A percentile compares a stretch with the other conserved stretches of the same genome.
Evolutionary conservation across 2,888 invertebrate species (phyloP).

Genomic region (Colostygia pectinataria): DNA sequence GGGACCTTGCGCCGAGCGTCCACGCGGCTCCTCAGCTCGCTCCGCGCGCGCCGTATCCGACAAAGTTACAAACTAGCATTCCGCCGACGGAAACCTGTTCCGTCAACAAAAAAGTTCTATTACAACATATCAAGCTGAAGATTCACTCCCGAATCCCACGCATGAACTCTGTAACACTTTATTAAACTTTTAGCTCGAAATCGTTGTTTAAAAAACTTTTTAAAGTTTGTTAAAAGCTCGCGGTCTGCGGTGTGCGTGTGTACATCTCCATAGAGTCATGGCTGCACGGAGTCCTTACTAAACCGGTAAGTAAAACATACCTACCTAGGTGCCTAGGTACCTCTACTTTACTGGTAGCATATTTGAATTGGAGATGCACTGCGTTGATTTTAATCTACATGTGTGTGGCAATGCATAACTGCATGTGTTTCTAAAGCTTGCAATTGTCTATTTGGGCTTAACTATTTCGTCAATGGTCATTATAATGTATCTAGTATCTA

Average conservation of each 20-base stretch:
- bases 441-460: slow-evolving; percentile 27
- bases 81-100: slow-evolving; percentile 66
- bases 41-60: slow-evolving; percentile 49
- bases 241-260: slow-evolving; percentile 55
- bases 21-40: slow-evolving; percentile 50
- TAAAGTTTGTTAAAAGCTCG: slow-evolving; percentile 64
- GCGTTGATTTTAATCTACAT: slow-evolving; percentile 19
- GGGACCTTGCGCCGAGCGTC: slow-evolving; percentile 59
- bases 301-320: slow-evolving; percentile 78
- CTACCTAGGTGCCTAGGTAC: too few species aligned
- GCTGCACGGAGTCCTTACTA: slow-evolving; percentile 68
- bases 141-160: slow-evolving; percentile 46
- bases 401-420: slow-evolving; percentile 16
- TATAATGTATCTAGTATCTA: too few species aligned
- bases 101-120: slow-evolving; percentile 51
- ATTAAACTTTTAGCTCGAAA: slow-evolving; percentile 44
- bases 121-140: slow-evolving; percentile 44
- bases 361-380: slow-evolving; percentile 42
- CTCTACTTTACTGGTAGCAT: slow-evolving; percentile 63
- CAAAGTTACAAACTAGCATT: slow-evolving; percentile 73
- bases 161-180: slow-evolving; percentile 40
- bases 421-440: slow-evolving; percentile 27
- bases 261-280: slow-evolving; percentile 61
- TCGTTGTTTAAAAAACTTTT: slow-evolving; percentile 60
- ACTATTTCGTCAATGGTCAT: slow-evolving; percentile 36